A percentile compares a stretch with the other conserved stretches of the same genome.
Evolutionary conservation across 2,888 invertebrate genomes (phyloP).

Genomic region (Lypha dubia): DNA sequence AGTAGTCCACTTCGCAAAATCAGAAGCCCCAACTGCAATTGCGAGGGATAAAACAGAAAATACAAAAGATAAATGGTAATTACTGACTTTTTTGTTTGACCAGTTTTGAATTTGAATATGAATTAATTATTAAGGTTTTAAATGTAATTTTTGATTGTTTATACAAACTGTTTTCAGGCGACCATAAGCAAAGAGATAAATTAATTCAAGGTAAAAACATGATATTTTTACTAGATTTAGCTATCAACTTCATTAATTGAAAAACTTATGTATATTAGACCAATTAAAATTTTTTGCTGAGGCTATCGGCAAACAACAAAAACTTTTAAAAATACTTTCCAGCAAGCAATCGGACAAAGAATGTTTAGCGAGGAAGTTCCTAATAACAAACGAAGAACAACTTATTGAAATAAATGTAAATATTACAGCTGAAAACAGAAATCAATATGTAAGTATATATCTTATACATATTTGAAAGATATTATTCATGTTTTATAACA

Average conservation of each 20-base stretch:
- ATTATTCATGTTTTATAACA: too few relatives aligned
- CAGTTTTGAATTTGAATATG: background rate
- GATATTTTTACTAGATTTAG: too few relatives aligned
- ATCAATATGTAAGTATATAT: background rate
- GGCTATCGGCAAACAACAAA: background rate
- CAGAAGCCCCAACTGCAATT: conserved; percentile 32
- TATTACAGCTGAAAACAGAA: background rate
- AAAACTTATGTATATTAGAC: background rate
- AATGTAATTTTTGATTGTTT: background rate
- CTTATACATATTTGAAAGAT: background rate
- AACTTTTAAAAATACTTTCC: too few relatives aligned
- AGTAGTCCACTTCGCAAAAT: conserved; percentile 40
- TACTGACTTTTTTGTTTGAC: background rate
- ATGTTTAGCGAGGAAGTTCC: background rate
- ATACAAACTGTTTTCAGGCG: background rate
- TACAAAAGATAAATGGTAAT: conserved; percentile 7
- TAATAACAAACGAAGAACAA: background rate
- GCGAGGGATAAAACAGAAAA: conserved; percentile 29
- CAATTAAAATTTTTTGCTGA: background rate
- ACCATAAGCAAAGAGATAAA: conserved; percentile 26
- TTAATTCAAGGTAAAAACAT: conserved; percentile 6
- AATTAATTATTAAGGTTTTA: background rate
- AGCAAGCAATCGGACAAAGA: background rate
- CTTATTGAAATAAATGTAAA: background rate
- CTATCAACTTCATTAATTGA: too few relatives aligned